Conservation (phyloP, 2,113 vertebrate species). For the Myiozetetes cayanensis region DNA sequence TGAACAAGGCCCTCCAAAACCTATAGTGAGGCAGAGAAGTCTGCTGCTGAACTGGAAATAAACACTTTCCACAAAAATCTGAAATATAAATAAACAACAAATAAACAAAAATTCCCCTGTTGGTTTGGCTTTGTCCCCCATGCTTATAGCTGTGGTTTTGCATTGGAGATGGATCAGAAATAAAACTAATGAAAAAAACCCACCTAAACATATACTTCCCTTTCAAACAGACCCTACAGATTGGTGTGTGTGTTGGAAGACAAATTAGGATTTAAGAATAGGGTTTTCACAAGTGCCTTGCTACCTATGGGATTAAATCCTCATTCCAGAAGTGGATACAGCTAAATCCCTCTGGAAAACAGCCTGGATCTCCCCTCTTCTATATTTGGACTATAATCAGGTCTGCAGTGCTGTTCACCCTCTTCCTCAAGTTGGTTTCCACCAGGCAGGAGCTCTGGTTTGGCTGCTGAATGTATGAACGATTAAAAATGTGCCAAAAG, state of each 20-base stretch:
- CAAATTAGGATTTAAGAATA: background rate
- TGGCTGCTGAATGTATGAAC: background rate
- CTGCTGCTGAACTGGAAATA: conserved; percentile 1
- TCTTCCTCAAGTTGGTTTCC: background rate
- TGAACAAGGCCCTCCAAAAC: background rate
- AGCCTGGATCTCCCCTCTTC: background rate
- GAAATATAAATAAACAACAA: background rate
- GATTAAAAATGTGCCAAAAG: background rate
- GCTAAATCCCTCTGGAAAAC: background rate
- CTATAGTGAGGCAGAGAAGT: background rate
- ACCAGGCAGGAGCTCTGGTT: background rate
- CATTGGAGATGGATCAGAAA: background rate
- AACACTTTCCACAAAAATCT: background rate
- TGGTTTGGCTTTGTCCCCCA: background rate
- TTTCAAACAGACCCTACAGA: background rate
- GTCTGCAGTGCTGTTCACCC: background rate
- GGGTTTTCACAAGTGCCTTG: background rate
- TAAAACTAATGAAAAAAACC: background rate
- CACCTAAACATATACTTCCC: background rate
- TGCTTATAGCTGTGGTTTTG: background rate
- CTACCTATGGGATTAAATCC: background rate
- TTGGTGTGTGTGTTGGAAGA: background rate
- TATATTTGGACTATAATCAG: background rate
- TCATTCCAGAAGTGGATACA: background rate
- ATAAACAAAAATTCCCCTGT: background rate